These are phyloP conservation scores for Baronia brevicornis DNA, from an alignment of 2,888 invertebrate species.

Conservation along the genomic window DNA sequence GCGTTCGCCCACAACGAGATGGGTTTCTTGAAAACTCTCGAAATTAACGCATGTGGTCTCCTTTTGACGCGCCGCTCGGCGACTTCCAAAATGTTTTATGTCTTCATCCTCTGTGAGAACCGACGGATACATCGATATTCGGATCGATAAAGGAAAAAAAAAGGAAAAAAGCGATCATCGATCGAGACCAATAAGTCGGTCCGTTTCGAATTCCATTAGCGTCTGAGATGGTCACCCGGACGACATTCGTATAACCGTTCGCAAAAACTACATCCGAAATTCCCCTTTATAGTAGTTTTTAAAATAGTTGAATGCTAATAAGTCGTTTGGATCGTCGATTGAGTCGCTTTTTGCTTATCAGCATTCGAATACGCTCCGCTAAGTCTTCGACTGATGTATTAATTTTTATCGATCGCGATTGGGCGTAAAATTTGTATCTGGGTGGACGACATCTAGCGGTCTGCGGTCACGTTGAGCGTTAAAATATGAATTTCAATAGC, in stretches of 20 bases:
- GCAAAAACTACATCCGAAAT: slow-evolving; percentile 57
- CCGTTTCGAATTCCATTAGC: slow-evolving; percentile 55
- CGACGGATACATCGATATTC: slow-evolving; percentile 38
- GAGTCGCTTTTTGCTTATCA: slow-evolving; percentile 48
- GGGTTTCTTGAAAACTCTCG: slow-evolving; percentile 47
- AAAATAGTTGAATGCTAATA: slow-evolving; percentile 37
- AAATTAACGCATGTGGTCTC: slow-evolving; percentile 65
- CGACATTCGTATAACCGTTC: slow-evolving; percentile 59
- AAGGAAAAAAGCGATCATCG: slow-evolving; percentile 39
- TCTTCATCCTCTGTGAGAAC: slow-evolving; percentile 69
- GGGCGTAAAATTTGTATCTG: slow-evolving; percentile 66
- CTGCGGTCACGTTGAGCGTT: slow-evolving; percentile 60
- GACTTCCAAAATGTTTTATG: slow-evolving; percentile 66
- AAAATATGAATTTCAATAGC: slow-evolving; percentile 64
- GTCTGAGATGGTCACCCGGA: slow-evolving; percentile 52
- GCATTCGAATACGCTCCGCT: slow-evolving; percentile 22
- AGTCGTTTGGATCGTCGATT: slow-evolving; percentile 30
- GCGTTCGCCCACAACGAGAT: slow-evolving; percentile 44
- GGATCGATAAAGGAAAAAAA: slow-evolving; percentile 34
- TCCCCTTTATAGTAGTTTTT: slow-evolving; percentile 49
- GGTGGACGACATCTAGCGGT: slow-evolving; percentile 49
- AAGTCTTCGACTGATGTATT: slow-evolving; percentile 52
- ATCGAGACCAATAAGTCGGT: slow-evolving; percentile 44
- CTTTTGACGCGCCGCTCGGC: slow-evolving; percentile 59
- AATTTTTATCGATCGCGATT: slow-evolving; percentile 66